Conservation (phyloP, 2,113 vertebrate species). For the Dolichotis patagonum region DNA sequence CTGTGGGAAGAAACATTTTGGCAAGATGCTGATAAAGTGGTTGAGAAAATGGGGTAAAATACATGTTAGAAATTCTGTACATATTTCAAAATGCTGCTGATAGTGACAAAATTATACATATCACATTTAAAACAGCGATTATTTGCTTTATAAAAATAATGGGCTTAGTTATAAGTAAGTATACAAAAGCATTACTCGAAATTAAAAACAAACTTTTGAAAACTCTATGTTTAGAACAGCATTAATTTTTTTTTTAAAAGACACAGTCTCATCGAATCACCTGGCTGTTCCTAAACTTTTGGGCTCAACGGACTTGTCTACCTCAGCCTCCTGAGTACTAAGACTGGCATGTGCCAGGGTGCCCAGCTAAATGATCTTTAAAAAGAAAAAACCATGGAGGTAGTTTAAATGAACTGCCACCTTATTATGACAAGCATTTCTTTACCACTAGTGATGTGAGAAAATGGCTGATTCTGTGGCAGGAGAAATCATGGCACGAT, state of each 20-base stretch:
- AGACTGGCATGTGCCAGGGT: neutral
- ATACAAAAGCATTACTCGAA: conserved; percentile 39
- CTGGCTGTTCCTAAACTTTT: neutral
- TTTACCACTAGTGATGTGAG: neutral
- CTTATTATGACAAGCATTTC: neutral
- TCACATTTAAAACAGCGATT: neutral
- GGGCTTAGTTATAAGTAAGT: neutral
- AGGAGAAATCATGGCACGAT: neutral
- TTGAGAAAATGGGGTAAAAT: conserved; percentile 12
- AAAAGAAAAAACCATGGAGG: neutral
- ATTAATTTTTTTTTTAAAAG: neutral
- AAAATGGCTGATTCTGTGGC: neutral
- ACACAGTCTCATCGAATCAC: too few relatives aligned
- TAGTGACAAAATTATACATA: conserved; percentile 9
- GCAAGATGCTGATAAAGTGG: conserved; percentile 54
- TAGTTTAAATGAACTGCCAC: conserved; percentile 1
- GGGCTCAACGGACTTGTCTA: neutral
- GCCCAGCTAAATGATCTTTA: neutral
- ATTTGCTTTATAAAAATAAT: conserved; percentile 32
- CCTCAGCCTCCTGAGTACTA: neutral
- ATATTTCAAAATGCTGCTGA: conserved; percentile 50
- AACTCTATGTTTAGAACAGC: neutral
- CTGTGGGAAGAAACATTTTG: conserved; percentile 84
- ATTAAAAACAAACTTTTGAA: conserved; percentile 19
- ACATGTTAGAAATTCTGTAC: conserved; percentile 46